Conservation (phyloP, 2,888 invertebrate species). For the Ceraclea dissimilis region DNA sequence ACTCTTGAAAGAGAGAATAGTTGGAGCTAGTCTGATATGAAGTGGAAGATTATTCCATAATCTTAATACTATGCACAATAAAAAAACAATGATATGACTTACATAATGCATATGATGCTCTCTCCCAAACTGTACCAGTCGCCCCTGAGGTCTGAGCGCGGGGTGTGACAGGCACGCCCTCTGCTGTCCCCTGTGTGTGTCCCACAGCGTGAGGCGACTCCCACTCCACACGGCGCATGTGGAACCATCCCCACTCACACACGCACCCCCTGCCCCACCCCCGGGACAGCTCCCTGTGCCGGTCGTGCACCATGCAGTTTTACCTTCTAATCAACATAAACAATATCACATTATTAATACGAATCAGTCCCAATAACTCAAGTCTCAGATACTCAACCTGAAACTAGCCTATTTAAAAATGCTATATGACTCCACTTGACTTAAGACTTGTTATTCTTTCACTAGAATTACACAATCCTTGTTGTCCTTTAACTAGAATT, state of each 20-base stretch:
- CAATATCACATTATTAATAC: not conserved
- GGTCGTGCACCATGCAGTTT: conserved; percentile 21
- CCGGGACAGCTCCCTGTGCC: conserved; percentile 15
- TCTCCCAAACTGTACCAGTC: conserved; percentile 41
- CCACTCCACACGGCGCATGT: conserved; percentile 48
- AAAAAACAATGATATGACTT: conserved; percentile 10
- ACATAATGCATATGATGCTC: conserved; percentile 45
- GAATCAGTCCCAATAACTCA: no score
- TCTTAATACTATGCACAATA: no score
- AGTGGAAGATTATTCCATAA: no score
- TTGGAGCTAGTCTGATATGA: no score
- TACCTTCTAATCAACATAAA: conserved; percentile 23
- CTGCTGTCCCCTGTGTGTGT: conserved; percentile 38
- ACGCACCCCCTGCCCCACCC: conserved; percentile 34
- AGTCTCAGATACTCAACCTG: no score
- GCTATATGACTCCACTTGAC: no score
- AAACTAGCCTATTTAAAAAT: no score
- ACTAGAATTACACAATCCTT: no score
- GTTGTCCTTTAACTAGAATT: no score
- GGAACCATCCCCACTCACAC: conserved; percentile 44
- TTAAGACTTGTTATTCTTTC: no score
- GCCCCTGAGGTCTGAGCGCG: conserved; percentile 39
- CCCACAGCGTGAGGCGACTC: conserved; percentile 43
- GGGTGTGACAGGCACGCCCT: conserved; percentile 42
- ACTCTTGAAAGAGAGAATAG: no score